Evolutionary conservation across 1,140 invertebrate species (phyloP).

Genomic region (Pygmarrhopalites habei): DNA sequence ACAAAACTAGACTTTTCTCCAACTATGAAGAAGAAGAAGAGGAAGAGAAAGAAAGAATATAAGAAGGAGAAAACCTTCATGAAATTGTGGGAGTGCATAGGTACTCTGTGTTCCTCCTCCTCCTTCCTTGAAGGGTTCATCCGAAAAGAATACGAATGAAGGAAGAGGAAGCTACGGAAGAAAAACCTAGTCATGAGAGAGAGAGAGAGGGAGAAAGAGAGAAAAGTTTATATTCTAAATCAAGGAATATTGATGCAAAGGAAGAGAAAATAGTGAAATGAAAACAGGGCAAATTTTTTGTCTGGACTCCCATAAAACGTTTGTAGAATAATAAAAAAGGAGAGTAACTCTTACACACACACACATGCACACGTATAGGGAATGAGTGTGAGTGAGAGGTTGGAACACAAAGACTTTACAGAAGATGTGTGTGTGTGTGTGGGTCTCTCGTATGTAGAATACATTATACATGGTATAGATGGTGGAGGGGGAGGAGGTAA

Average conservation of each 20-base stretch:
- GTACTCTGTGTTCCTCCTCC: background rate
- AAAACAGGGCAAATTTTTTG: slow-evolving; percentile 33
- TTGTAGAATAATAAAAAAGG: slow-evolving; percentile 39
- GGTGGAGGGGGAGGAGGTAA: slow-evolving; percentile 11
- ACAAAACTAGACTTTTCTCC: too few species aligned
- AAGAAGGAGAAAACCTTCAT: too few species aligned
- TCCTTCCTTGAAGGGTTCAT: background rate
- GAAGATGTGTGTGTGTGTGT: too few species aligned
- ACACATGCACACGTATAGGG: too few species aligned
- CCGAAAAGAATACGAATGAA: slow-evolving; percentile 4
- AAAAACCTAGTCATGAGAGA: slow-evolving; percentile 24
- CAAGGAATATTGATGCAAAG: slow-evolving; percentile 37
- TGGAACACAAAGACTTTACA: too few species aligned
- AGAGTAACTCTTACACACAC: slow-evolving; percentile 26
- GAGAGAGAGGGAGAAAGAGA: slow-evolving; percentile 8
- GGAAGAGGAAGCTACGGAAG: background rate
- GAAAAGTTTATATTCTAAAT: slow-evolving; percentile 36
- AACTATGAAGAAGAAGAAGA: too few species aligned
- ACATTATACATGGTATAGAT: background rate
- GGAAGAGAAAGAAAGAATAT: background rate
- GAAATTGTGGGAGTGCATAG: background rate
- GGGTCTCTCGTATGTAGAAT: too few species aligned
- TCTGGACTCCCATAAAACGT: slow-evolving; percentile 37
- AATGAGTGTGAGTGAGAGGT: background rate
- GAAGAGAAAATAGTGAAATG: slow-evolving; percentile 31